These are phyloP conservation scores for Plecotus auritus DNA, from an alignment of 2,113 vertebrate species.

Conservation along the genomic window DNA sequence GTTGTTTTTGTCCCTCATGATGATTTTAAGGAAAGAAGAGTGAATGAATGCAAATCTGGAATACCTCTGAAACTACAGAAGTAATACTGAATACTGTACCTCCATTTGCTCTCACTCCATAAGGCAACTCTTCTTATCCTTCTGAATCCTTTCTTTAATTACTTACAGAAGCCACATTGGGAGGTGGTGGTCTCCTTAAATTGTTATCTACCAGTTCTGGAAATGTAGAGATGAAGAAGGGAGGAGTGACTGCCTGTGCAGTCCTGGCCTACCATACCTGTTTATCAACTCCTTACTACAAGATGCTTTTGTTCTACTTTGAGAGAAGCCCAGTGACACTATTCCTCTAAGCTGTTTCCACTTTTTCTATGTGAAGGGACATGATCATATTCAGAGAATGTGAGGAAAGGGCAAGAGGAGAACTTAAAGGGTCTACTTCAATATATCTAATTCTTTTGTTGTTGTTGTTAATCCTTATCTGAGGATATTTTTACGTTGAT, in stretches of 20 bases:
- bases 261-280: background rate
- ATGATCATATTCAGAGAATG: background rate
- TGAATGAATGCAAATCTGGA: background rate
- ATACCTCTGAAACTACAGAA: conserved; percentile 25
- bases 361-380: background rate
- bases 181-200: background rate
- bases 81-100: background rate
- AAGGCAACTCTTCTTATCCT: conserved; percentile 13
- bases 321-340: background rate
- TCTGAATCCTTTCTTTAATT: conserved; percentile 21
- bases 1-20: background rate
- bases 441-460: too few species aligned
- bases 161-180: background rate
- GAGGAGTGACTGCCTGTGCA: background rate
- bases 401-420: background rate
- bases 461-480: too few species aligned
- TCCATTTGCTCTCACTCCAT: background rate
- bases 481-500: too few species aligned
- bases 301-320: background rate
- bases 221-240: background rate
- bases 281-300: background rate
- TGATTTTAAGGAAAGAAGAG: conserved; percentile 11
- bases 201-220: background rate
- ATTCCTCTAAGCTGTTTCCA: background rate
- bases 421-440: background rate